Evolutionary conservation across 2,113 vertebrate species (phyloP).

Genomic region (Carollia perspicillata): DNA sequence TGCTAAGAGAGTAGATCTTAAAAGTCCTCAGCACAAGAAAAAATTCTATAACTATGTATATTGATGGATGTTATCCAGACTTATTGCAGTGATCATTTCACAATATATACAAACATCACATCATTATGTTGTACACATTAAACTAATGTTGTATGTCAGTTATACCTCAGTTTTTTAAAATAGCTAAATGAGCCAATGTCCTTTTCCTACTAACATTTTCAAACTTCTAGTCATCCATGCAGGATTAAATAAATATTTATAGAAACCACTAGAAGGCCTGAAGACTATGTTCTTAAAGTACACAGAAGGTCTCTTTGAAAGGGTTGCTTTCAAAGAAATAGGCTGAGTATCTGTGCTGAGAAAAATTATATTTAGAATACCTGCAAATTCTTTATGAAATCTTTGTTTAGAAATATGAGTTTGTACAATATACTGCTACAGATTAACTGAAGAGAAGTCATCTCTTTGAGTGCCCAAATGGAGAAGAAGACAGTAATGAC

Average conservation of each 20-base stretch:
- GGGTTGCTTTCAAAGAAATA: not conserved
- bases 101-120: not conserved
- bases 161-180: not conserved
- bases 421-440: not conserved
- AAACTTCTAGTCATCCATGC: not conserved
- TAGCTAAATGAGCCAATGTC: not conserved
- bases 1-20: not conserved
- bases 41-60: not conserved
- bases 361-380: not conserved
- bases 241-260: slow-evolving; percentile 35
- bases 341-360: not conserved
- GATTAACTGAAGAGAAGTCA: not conserved
- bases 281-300: not conserved
- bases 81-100: not conserved
- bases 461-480: not conserved
- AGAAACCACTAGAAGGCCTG: not conserved
- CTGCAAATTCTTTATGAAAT: not conserved
- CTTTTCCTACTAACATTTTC: not conserved
- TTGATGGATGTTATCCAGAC: not conserved
- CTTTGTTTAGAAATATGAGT: not conserved
- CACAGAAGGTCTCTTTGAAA: not conserved
- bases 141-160: not conserved
- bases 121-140: not conserved
- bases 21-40: not conserved
- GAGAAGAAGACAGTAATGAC: not conserved